These are phyloP conservation scores for Varanus komodoensis DNA, from an alignment of 2,113 vertebrate genomes.

Conservation along the genomic window DNA sequence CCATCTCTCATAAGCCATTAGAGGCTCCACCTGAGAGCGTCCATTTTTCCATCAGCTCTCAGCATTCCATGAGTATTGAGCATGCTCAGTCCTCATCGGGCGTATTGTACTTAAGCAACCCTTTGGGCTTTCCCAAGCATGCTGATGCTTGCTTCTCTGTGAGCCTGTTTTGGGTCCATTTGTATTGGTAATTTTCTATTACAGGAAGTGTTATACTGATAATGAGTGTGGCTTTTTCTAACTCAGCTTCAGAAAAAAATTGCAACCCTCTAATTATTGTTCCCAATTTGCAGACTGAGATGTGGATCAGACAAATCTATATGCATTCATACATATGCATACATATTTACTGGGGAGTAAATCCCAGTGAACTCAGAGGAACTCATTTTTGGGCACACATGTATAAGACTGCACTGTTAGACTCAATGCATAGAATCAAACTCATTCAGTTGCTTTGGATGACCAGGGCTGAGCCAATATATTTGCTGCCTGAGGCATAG, in stretches of 20 bases:
- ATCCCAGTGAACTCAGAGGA: too few species aligned
- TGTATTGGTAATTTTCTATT: background rate
- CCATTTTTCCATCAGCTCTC: background rate
- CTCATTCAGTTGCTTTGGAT: background rate
- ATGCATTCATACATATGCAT: too few species aligned
- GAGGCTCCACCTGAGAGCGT: too few species aligned
- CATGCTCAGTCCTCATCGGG: background rate
- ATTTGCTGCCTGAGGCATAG: too few species aligned
- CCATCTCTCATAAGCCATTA: background rate
- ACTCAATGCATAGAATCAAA: background rate
- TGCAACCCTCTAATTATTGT: background rate
- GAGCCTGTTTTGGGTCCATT: background rate
- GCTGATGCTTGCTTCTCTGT: background rate
- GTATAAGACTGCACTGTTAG: background rate
- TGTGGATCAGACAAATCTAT: background rate
- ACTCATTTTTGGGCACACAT: too few species aligned
- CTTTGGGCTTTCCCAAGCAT: background rate
- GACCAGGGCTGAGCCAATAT: too few species aligned
- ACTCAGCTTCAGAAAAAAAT: background rate
- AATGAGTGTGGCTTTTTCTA: background rate
- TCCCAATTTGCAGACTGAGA: background rate
- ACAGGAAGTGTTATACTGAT: background rate
- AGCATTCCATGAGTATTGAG: background rate
- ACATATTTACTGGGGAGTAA: too few species aligned
- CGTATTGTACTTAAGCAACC: background rate